Conservation (phyloP, 2,113 vertebrate species). For the Carassius carassius region DNA sequence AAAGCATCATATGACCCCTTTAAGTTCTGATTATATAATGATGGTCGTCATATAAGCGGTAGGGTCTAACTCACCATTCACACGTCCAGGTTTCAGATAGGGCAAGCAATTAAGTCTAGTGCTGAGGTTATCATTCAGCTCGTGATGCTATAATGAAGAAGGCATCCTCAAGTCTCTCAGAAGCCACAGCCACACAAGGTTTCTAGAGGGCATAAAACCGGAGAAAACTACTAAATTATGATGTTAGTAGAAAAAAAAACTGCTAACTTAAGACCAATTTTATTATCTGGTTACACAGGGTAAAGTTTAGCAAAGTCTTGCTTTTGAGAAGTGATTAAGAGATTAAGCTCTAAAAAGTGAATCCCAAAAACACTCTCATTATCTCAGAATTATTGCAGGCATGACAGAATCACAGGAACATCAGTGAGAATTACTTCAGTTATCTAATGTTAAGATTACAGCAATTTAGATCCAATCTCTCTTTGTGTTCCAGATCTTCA, state of each 20-base stretch:
- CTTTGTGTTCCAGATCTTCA: constrained; percentile 57
- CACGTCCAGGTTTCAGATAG: constrained; percentile 51
- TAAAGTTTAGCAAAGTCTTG: constrained; percentile 40
- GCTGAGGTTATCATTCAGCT: constrained; percentile 65
- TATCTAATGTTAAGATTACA: constrained; percentile 63
- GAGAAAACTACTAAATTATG: not conserved
- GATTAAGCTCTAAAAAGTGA: constrained; percentile 61
- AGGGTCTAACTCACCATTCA: constrained; percentile 21
- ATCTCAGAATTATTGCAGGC: constrained; percentile 53
- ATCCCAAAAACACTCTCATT: constrained; percentile 59
- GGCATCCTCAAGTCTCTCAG: not conserved
- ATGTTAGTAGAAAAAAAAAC: not conserved
- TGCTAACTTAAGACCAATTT: constrained; percentile 60
- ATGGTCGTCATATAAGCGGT: constrained; percentile 30
- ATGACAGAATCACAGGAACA: constrained; percentile 40
- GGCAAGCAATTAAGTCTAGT: constrained; percentile 67
- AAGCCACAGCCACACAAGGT: not conserved
- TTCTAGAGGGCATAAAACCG: not conserved
- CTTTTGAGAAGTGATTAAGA: constrained; percentile 59
- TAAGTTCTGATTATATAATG: not conserved
- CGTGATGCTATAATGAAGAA: constrained; percentile 50
- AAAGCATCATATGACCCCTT: too few species aligned
- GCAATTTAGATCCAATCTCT: constrained; percentile 70
- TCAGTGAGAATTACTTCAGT: constrained; percentile 32
- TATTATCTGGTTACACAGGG: not conserved